Evolutionary conservation across 2,888 invertebrate species (phyloP), one percentile per base, ranked within the genome.

Genomic region (Phyllotreta striolata): DNA sequence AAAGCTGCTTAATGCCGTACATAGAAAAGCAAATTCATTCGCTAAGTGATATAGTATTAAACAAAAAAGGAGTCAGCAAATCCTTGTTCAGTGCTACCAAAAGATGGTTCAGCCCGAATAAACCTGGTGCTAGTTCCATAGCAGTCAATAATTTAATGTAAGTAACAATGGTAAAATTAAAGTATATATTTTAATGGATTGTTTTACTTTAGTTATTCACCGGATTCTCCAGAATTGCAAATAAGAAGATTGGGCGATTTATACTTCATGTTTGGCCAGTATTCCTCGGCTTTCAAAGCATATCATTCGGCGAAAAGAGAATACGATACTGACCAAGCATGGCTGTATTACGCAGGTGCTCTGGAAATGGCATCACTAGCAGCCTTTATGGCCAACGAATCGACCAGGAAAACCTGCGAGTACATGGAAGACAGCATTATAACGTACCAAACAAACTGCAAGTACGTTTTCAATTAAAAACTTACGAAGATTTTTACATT

Each of bases 231-330:
- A 0, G 98, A 99, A 83, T 84, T 98, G 67, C 97, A 98, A 81
- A 87, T 95, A 54, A 87, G 99, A 64, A 90, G 96, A 63, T 82
- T 98, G 44, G 98, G 95, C 0, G 99, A 99, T 83, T 84, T 99
- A 6, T 95, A 96, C 83, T 98, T 99, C 81, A 90, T 98, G 87
- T 96, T 98, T 81, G 94, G 96, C 3, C 91, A 96, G 77, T 97
- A 97, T 83, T 89, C 91, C 70, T 86, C 93, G 70, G 96, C 98
- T 6, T 97, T 94, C 82, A 93, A 95, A 79, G 89, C 93, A 0
- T 99, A 98, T 83, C 96, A 98, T 82, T 90, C 92, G 44, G 95
- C 96, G n/a, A 98, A 98, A 82, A 88, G 96, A 57, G 99, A 99
- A 80, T 98, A 98, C 80, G 93, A 93, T 78, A 92, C 92, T 1